Conservation (phyloP, 2,888 invertebrate species). For the Antitype chi region DNA sequence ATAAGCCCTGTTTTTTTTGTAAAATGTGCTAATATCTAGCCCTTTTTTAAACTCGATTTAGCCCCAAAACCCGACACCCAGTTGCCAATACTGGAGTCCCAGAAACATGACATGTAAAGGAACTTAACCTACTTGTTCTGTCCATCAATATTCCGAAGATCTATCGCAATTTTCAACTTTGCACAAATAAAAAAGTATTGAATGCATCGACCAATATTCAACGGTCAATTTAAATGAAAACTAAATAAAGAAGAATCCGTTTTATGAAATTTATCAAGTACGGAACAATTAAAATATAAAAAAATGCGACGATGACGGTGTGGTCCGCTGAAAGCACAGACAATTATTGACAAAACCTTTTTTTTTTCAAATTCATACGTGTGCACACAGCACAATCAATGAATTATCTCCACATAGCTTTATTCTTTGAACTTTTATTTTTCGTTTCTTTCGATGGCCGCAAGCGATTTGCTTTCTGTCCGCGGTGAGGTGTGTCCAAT, state of each 20-base stretch:
- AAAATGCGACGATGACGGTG: not conserved
- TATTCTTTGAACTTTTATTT: slow-evolving; percentile 47
- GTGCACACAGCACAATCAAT: slow-evolving; percentile 48
- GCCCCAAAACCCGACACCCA: no score
- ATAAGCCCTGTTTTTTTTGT: no score
- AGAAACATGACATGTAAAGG: no score
- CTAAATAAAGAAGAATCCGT: not conserved
- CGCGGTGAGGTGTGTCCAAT: slow-evolving; percentile 65
- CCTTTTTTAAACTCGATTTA: no score
- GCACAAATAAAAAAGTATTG: not conserved
- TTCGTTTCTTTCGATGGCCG: slow-evolving; percentile 45
- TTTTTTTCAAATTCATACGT: slow-evolving; percentile 30
- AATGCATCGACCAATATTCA: not conserved
- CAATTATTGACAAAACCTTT: slow-evolving; percentile 47
- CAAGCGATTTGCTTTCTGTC: slow-evolving; percentile 68
- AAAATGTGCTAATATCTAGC: no score
- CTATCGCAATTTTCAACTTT: not conserved
- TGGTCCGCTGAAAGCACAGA: slow-evolving; percentile 32
- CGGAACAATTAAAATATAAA: not conserved
- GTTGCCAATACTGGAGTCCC: no score
- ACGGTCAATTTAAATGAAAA: not conserved
- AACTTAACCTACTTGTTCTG: no score
- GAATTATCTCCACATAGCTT: slow-evolving; percentile 50
- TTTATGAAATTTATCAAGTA: slow-evolving; percentile 15
- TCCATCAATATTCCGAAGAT: not conserved